phyloP scores from a whole-genome alignment of 2,888 invertebrate genomes.

The Xanthia togata region DNA sequence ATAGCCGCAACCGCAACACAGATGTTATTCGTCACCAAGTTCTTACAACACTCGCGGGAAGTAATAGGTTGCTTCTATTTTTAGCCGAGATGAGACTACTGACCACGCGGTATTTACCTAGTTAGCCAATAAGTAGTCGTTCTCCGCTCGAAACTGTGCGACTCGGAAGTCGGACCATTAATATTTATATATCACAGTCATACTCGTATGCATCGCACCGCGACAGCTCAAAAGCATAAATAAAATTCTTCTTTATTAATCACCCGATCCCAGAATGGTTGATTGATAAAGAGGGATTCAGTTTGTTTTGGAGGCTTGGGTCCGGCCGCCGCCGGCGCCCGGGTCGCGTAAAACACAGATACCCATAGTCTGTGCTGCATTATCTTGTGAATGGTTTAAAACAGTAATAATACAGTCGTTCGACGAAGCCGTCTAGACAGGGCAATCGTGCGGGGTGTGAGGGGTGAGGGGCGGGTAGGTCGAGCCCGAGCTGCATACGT shows the following conservation, averaged over 20 bases:
- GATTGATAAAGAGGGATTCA: background rate
- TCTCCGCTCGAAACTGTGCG: background rate
- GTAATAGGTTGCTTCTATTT: conserved; percentile 36
- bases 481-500: too few species aligned
- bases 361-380: too few species aligned
- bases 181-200: background rate
- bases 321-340: background rate
- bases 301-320: background rate
- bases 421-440: too few species aligned
- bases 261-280: background rate
- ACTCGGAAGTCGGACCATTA: background rate
- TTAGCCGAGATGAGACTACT: conserved; percentile 37
- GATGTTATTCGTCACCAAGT: background rate
- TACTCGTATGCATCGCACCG: background rate
- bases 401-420: too few species aligned
- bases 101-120: conserved; percentile 38
- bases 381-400: too few species aligned
- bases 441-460: too few species aligned
- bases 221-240: background rate
- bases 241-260: background rate
- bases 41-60: conserved; percentile 36
- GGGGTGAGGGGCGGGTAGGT: too few species aligned
- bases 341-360: too few species aligned
- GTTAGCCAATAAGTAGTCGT: conserved; percentile 41
- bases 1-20: background rate